Evolutionary conservation across 1,140 invertebrate genomes (phyloP), one percentile per base, ranked within the genome.

Genomic region (Lepidurus couesii): DNA sequence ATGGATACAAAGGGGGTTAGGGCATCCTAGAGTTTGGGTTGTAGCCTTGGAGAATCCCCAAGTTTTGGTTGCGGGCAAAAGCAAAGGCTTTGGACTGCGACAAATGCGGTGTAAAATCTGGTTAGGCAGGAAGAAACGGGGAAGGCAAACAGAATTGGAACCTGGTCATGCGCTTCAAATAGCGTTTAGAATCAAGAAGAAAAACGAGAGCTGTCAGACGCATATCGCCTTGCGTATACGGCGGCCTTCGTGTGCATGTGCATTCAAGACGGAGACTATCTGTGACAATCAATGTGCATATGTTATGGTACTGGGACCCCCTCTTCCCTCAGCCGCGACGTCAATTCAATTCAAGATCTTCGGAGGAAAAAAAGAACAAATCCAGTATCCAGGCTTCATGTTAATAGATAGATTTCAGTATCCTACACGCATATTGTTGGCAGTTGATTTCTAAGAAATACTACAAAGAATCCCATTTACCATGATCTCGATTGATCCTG

Each of bases 231-330:
- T 65, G 16, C 1, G 53, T 65, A 65, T 65, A 21, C 53, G 6
- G 5, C 21, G 53, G 6, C 53, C 21, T 65, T 13, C 53, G 16
- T 16, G 16, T 65, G n/a, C n/a, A n/a, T n/a, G n/a, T n/a, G 53
- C 21, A n/a, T 65, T 65, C 53, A 16, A 65, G 53, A 65, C 53
- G 53, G 16, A 65, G 53, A 7, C 53, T 65, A 65, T 65, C 53
- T 21, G 53, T 65, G 53, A 65, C 53, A 65, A 65, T 65, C 53
- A 65, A 65, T 65, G 53, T 65, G 53, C 8, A 65, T 65, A 65
- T 65, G 13, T 65, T 65, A 21, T 65, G 53, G n/a, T 65, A 16
- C 53, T 21, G 0, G 53, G 53, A n/a, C 21, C 47, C 47, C 47
- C 13, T n/a, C 47, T n/a, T 65, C 13, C 47, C 13, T 65, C 53